Percentiles rank a stretch among this genome's conserved stretches.
These are phyloP conservation scores for Hephaestus fuliginosus DNA, from an alignment of 2,797 vertebrate genomes.

Conservation along the genomic window DNA sequence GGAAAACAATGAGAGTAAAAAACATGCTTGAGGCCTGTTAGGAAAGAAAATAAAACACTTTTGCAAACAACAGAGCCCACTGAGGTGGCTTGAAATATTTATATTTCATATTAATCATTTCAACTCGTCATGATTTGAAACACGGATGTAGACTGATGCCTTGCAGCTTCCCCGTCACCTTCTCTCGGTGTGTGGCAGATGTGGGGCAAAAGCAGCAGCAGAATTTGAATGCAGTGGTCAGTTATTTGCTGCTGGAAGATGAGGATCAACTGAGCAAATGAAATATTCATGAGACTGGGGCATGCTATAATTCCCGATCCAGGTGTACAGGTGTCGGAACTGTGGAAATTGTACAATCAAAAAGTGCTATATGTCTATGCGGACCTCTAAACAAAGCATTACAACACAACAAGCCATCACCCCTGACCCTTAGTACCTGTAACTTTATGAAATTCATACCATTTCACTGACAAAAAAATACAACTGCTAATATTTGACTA, in stretches of 20 bases:
- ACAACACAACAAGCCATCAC: not conserved
- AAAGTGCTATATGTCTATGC: not conserved
- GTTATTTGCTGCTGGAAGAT: not conserved
- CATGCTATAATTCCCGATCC: not conserved
- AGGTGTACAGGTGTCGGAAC: not conserved
- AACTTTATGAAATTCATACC: not conserved
- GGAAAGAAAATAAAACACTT: slow-evolving; percentile 2
- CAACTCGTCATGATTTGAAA: not conserved
- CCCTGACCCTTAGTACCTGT: not conserved
- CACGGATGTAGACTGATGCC: not conserved
- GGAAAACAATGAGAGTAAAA: slow-evolving; percentile 28
- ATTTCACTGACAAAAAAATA: not conserved
- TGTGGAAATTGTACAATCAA: not conserved
- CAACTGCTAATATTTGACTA: not conserved
- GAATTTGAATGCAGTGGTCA: not conserved
- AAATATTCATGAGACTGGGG: slow-evolving; percentile 36
- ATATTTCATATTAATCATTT: slow-evolving; percentile 4
- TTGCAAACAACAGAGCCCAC: slow-evolving; percentile 9
- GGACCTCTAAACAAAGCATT: not conserved
- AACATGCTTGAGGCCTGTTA: slow-evolving; percentile 12
- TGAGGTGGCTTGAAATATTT: slow-evolving; percentile 14
- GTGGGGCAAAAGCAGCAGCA: not conserved
- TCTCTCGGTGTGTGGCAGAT: not conserved
- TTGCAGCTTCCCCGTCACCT: slow-evolving; percentile 5
- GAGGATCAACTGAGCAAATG: not conserved